These are phyloP conservation scores for Tachuris rubrigastra DNA, from an alignment of 2,113 vertebrate genomes.

Conservation along the genomic window DNA sequence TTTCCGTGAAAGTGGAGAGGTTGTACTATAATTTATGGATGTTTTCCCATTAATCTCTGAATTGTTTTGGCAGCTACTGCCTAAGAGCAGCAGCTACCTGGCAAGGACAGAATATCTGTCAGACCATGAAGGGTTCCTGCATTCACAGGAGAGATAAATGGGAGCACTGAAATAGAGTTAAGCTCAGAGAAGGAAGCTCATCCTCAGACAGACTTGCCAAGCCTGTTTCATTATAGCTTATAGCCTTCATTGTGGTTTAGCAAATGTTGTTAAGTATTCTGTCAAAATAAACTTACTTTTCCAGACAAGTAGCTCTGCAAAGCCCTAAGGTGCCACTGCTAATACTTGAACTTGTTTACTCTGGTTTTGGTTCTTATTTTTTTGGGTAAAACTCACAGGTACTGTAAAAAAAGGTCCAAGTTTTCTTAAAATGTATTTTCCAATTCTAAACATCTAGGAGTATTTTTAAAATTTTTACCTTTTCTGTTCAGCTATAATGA, in stretches of 20 bases:
- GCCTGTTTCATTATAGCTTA: slow-evolving; percentile 14
- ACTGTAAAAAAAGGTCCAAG: background rate
- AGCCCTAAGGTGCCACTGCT: background rate
- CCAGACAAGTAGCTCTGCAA: background rate
- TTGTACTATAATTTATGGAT: slow-evolving; percentile 43
- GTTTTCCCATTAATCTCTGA: slow-evolving; percentile 48
- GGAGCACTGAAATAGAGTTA: slow-evolving; percentile 28
- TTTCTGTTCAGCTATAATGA: background rate
- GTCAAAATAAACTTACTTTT: slow-evolving; percentile 46
- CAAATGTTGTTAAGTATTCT: background rate
- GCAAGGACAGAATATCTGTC: slow-evolving; percentile 59
- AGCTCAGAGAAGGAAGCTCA: slow-evolving; percentile 14
- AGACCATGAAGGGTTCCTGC: slow-evolving; percentile 37
- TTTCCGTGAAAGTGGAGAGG: slow-evolving; percentile 2
- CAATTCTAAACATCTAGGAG: background rate
- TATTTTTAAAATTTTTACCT: background rate
- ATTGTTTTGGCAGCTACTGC: slow-evolving; percentile 60
- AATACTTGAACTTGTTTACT: background rate
- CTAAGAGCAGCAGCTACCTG: slow-evolving; percentile 64
- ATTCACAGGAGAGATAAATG: slow-evolving; percentile 31
- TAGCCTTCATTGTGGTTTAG: slow-evolving; percentile 25
- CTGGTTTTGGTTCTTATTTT: background rate
- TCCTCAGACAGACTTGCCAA: slow-evolving; percentile 39
- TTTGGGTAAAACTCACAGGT: background rate
- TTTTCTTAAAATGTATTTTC: background rate